Conservation (phyloP, 2,797 vertebrate species). For the Coregonus ussuriensis region DNA sequence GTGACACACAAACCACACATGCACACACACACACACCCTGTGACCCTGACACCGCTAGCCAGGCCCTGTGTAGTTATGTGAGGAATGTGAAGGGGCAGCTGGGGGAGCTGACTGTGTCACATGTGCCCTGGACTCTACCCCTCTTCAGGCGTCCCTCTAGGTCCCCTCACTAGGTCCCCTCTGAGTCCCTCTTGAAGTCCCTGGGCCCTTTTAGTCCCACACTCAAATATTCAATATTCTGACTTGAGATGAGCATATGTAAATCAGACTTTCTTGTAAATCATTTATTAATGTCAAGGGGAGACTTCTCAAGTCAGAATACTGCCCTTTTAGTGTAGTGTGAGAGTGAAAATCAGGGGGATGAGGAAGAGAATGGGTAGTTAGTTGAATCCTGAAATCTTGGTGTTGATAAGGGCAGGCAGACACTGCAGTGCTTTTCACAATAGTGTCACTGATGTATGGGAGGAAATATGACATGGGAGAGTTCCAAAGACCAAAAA, state of each 20-base stretch:
- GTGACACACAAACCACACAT: not conserved
- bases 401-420: conserved; percentile 66
- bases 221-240: not conserved
- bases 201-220: conserved; percentile 18
- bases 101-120: conserved; percentile 36
- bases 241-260: not conserved
- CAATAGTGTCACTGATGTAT: conserved; percentile 56
- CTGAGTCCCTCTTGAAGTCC: too few species aligned
- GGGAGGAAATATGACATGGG: conserved; percentile 3
- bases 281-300: not conserved
- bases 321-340: not conserved
- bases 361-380: conserved; percentile 19
- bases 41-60: conserved; percentile 21
- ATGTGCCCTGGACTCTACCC: conserved; percentile 27
- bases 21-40: not conserved
- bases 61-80: conserved; percentile 18
- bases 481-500: conserved; percentile 47
- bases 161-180: too few species aligned
- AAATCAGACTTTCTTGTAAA: not conserved
- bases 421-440: conserved; percentile 74
- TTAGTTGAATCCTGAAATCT: conserved; percentile 44
- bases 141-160: too few species aligned
- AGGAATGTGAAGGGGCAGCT: conserved; percentile 64
- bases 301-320: not conserved
- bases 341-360: not conserved